Conservation (phyloP, 2,888 invertebrate species). For the Unio delphinus region DNA sequence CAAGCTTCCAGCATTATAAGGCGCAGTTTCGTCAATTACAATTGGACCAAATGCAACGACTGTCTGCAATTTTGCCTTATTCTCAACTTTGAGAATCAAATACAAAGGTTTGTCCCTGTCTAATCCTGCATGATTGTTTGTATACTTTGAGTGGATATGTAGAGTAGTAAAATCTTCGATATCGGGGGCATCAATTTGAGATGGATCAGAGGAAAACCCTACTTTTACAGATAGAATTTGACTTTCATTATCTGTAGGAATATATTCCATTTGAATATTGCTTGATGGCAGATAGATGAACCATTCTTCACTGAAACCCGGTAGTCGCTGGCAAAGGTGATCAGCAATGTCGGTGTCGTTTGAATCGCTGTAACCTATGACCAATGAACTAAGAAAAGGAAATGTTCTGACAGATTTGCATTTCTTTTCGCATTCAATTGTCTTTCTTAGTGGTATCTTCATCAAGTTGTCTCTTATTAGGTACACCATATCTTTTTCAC, state of each 20-base stretch:
- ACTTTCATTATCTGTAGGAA: constrained; percentile 18
- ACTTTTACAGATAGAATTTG: constrained; percentile 33
- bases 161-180: constrained; percentile 13
- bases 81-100: constrained; percentile 21
- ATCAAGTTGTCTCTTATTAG: constrained; percentile 9
- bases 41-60: constrained; percentile 27
- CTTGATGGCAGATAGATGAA: constrained; percentile 33
- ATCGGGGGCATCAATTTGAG: constrained; percentile 19
- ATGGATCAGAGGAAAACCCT: constrained; percentile 28
- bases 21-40: constrained; percentile 33
- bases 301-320: constrained; percentile 8
- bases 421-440: not conserved
- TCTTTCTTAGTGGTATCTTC: not conserved
- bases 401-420: not conserved
- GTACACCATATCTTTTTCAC: constrained; percentile 16
- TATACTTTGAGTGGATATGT: constrained; percentile 10
- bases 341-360: constrained; percentile 17
- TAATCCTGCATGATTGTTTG: constrained; percentile 24
- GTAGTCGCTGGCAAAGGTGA: constrained; percentile 13
- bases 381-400: not conserved
- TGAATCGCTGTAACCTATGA: not conserved
- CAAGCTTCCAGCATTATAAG: constrained; percentile 11
- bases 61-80: constrained; percentile 24
- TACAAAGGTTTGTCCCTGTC: constrained; percentile 21
- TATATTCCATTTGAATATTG: constrained; percentile 30